phyloP scores from a whole-genome alignment of 2,113 vertebrate species.

The Ivindomyrus marchei region DNA sequence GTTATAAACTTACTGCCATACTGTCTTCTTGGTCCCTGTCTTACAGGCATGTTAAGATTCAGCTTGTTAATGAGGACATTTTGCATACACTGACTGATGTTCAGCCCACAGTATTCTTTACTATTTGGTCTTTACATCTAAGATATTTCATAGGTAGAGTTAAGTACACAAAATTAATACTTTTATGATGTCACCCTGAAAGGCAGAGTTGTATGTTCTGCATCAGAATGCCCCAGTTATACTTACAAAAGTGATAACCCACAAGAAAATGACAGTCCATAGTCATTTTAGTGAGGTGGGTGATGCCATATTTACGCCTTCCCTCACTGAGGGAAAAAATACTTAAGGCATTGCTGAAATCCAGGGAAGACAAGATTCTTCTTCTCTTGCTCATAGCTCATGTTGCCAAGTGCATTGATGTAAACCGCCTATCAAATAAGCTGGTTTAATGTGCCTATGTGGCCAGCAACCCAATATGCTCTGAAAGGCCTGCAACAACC shows the following conservation, averaged over 20 bases:
- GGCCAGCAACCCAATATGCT: slow-evolving; percentile 13
- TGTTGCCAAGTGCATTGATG: slow-evolving; percentile 42
- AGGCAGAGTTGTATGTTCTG: not conserved
- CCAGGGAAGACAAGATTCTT: slow-evolving; percentile 28
- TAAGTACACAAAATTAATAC: not conserved
- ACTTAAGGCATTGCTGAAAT: slow-evolving; percentile 25
- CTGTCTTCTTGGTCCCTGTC: not conserved
- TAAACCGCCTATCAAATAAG: slow-evolving; percentile 30
- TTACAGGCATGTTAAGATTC: not conserved
- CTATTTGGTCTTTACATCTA: not conserved
- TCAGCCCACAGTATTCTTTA: not conserved
- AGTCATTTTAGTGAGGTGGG: slow-evolving; percentile 16
- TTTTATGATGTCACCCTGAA: not conserved
- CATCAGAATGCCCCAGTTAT: not conserved
- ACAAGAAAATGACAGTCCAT: not conserved
- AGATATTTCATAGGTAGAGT: not conserved
- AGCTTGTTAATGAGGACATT: not conserved
- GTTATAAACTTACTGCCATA: not conserved
- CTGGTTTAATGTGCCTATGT: slow-evolving; percentile 37
- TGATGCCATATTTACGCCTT: slow-evolving; percentile 19
- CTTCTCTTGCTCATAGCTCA: slow-evolving; percentile 33
- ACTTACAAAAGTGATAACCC: not conserved
- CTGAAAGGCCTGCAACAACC: not conserved
- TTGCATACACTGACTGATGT: not conserved
- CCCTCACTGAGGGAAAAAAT: slow-evolving; percentile 60